A percentile compares a stretch with the other conserved stretches of the same genome.
phyloP scores from a whole-genome alignment of 2,113 vertebrate genomes.

The Bubo scandiacus region DNA sequence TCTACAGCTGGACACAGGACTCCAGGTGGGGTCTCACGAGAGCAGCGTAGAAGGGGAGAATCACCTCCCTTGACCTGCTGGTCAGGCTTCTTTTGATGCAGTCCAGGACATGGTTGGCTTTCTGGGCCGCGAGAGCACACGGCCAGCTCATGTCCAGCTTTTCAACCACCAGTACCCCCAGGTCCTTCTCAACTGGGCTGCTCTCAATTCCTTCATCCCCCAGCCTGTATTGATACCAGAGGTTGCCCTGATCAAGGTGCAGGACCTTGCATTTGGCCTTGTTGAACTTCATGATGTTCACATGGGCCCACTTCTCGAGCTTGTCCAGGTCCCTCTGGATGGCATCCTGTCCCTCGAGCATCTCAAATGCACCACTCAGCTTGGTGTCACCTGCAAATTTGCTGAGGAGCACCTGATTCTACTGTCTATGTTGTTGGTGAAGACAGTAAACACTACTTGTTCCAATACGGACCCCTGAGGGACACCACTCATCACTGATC shows the following conservation, averaged over 20 bases:
- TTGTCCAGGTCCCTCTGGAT: background rate
- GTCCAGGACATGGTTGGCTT: background rate
- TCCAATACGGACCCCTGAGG: background rate
- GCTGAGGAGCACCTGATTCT: background rate
- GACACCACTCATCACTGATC: background rate
- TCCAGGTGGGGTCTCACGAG: background rate
- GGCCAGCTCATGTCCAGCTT: background rate
- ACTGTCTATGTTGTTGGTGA: background rate
- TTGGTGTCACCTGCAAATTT: background rate
- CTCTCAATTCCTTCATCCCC: background rate
- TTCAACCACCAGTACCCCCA: background rate
- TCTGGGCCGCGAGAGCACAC: background rate
- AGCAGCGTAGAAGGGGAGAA: background rate
- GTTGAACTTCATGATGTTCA: background rate
- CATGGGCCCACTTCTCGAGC: background rate
- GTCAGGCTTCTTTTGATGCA: fast-evolving
- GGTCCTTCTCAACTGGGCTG: background rate
- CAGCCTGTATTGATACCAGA: background rate
- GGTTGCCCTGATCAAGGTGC: background rate
- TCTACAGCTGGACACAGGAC: background rate
- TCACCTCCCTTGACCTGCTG: background rate
- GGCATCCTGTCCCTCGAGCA: fast-evolving
- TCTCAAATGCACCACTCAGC: fast-evolving
- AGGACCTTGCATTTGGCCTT: background rate
- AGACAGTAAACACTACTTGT: background rate